These are phyloP conservation scores for Philonicus albiceps DNA, from an alignment of 2,888 invertebrate genomes.

Conservation along the genomic window DNA sequence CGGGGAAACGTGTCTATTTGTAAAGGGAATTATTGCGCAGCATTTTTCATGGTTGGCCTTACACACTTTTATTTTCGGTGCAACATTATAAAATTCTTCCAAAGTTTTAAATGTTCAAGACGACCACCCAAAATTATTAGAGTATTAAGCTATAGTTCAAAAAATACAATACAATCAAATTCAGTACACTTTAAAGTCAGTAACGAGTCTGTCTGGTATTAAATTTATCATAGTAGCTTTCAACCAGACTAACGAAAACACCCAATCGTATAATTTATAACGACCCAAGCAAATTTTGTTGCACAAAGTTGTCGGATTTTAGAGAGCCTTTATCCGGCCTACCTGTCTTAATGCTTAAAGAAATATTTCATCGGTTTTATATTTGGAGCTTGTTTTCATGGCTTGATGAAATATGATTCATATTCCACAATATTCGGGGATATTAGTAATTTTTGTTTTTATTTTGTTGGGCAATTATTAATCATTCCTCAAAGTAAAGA, in stretches of 20 bases:
- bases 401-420: neutral
- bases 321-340: neutral
- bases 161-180: neutral
- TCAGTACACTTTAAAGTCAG: neutral
- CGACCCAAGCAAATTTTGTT: neutral
- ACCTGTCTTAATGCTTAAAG: neutral
- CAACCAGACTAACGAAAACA: neutral
- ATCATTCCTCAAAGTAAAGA: neutral
- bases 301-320: constrained; percentile 3
- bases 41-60: neutral
- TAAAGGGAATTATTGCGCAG: neutral
- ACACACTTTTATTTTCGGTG: neutral
- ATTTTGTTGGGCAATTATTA: neutral
- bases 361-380: neutral
- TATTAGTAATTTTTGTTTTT: neutral
- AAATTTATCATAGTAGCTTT: neutral
- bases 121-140: constrained; percentile 11
- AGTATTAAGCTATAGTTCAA: neutral
- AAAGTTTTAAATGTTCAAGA: neutral
- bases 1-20: constrained; percentile 37
- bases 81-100: neutral
- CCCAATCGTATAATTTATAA: neutral
- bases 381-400: neutral
- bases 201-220: neutral
- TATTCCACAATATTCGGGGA: neutral